Evolutionary conservation across 1,140 invertebrate genomes (phyloP).

Genomic region (Cydia fagiglandana): DNA sequence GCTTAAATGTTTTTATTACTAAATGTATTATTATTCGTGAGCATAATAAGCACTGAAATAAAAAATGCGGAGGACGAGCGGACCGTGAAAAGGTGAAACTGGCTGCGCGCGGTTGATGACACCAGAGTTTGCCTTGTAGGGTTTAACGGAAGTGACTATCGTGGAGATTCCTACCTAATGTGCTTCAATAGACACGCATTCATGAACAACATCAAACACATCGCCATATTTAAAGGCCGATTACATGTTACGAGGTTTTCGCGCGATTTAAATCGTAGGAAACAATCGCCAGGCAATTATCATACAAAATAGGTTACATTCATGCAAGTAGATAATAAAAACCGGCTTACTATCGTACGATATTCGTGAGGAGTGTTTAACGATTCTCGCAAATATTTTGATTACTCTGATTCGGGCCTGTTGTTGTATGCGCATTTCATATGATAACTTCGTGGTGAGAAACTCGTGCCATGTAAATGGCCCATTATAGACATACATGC

Average conservation of each 20-base stretch:
- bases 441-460: not conserved
- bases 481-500: not conserved
- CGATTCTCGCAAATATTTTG: too few relatives aligned
- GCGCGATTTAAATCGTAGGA: not conserved
- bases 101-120: slow-evolving; percentile 5
- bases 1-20: not conserved
- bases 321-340: not conserved
- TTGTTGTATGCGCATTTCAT: too few relatives aligned
- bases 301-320: not conserved
- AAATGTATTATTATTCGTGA: not conserved
- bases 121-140: slow-evolving; percentile 4
- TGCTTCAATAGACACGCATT: slow-evolving; percentile 8
- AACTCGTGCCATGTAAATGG: not conserved
- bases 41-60: not conserved
- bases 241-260: not conserved
- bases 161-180: slow-evolving; percentile 2
- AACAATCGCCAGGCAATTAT: not conserved
- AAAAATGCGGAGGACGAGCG: not conserved
- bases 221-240: not conserved
- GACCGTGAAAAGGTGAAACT: slow-evolving; percentile 8
- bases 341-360: not conserved
- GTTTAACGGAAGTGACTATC: not conserved
- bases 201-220: not conserved
- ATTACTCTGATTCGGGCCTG: too few relatives aligned
- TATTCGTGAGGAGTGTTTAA: not conserved